Conservation (phyloP, 1,140 invertebrate genomes). For the Temnothorax nylanderi region DNA sequence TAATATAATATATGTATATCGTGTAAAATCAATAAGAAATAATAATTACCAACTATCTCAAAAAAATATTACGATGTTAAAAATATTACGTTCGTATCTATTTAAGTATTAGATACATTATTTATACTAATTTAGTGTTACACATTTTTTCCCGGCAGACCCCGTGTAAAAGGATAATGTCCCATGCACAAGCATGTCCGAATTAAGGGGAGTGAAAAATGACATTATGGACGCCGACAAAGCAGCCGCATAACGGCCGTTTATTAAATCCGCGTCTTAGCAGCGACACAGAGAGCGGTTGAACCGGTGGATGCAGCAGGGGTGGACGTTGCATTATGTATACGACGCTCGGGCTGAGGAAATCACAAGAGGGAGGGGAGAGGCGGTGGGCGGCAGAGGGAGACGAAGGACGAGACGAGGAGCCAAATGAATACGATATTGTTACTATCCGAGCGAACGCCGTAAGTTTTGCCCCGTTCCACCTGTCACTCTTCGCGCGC, state of each 20-base stretch:
- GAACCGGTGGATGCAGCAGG: not conserved
- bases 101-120: constrained; percentile 6
- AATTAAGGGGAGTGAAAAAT: constrained; percentile 40
- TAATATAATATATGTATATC: not conserved
- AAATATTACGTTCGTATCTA: not conserved
- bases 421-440: constrained; percentile 77
- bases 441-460: constrained; percentile 69
- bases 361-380: constrained; percentile 25
- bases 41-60: not conserved
- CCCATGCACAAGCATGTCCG: constrained; percentile 29
- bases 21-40: not conserved
- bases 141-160: not conserved
- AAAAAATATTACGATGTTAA: not conserved
- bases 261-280: constrained; percentile 74
- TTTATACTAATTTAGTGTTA: not conserved
- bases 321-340: constrained; percentile 68
- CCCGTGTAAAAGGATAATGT: not conserved
- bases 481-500: constrained; percentile 2
- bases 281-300: constrained; percentile 22
- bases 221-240: constrained; percentile 51
- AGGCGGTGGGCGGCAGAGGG: not conserved
- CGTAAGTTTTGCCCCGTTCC: constrained; percentile 63
- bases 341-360: constrained; percentile 56
- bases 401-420: constrained; percentile 33
- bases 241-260: constrained; percentile 63